A percentile compares a stretch with the other conserved stretches of the same genome.
Evolutionary conservation across 1,140 invertebrate species (phyloP).

Genomic region (Bradysia coprophila): DNA sequence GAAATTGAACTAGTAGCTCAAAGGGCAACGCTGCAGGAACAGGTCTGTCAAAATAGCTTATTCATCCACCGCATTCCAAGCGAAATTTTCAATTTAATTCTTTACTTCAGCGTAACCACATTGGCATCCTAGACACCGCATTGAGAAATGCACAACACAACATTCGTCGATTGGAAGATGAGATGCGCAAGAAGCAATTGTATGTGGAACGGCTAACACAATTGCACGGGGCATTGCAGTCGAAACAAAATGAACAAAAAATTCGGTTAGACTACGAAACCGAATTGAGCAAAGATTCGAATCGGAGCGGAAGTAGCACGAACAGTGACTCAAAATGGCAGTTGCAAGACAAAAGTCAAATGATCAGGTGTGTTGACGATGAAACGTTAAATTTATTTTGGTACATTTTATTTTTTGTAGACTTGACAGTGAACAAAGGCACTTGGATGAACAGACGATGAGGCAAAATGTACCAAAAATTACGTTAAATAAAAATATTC

Average conservation of each 20-base stretch:
- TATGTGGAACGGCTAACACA: conserved; percentile 71
- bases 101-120: conserved; percentile 42
- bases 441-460: conserved; percentile 66
- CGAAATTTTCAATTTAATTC: too few relatives aligned
- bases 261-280: conserved; percentile 10
- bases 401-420: conserved; percentile 4
- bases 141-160: conserved; percentile 79
- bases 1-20: conserved; percentile 82
- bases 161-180: conserved; percentile 74
- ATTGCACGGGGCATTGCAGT: conserved; percentile 63
- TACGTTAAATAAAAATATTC: background rate
- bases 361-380: conserved; percentile 2
- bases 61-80: too few relatives aligned
- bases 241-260: conserved; percentile 61
- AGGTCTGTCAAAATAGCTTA: too few relatives aligned
- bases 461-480: conserved; percentile 43
- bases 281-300: conserved; percentile 5
- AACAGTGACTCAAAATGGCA: conserved; percentile 3
- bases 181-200: conserved; percentile 44
- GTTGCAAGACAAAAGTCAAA: conserved; percentile 3
- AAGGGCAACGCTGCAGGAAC: conserved; percentile 72
- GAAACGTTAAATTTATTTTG: background rate
- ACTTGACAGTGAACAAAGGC: conserved; percentile 64
- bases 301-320: conserved; percentile 1
- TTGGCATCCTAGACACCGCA: conserved; percentile 82